Percentiles rank a stretch among this genome's conserved stretches.
Evolutionary conservation across 2,113 vertebrate species (phyloP).

Genomic region (Sorex fumeus): DNA sequence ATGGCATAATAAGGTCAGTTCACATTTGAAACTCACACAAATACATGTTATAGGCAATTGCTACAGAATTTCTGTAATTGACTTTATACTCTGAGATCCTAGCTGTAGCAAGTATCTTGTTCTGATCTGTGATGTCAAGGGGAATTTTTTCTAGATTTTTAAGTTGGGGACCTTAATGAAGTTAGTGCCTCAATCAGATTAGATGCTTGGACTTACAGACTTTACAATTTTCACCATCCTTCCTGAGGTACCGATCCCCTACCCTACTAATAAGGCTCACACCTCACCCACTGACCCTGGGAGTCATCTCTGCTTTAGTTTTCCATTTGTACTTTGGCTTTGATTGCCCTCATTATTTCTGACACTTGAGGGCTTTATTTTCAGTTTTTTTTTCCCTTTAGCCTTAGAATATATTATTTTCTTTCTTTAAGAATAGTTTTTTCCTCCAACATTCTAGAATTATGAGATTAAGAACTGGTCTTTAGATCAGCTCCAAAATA

Average conservation of each 20-base stretch:
- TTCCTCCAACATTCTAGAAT: neutral
- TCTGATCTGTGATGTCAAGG: neutral
- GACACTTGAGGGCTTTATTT: neutral
- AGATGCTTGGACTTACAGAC: neutral
- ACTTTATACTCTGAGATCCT: neutral
- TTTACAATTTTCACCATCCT: neutral
- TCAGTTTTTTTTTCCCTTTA: neutral
- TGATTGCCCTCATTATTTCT: neutral
- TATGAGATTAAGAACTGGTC: neutral
- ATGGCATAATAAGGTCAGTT: neutral
- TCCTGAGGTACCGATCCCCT: neutral
- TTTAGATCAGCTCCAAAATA: neutral
- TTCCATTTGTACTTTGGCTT: neutral
- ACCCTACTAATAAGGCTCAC: neutral
- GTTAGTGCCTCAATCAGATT: neutral
- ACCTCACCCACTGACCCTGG: neutral
- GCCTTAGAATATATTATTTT: neutral
- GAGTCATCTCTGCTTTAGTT: neutral
- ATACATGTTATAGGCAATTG: neutral
- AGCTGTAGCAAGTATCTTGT: neutral
- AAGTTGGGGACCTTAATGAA: neutral
- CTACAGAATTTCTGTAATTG: neutral
- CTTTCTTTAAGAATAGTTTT: neutral
- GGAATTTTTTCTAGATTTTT: neutral
- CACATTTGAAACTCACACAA: constrained; percentile 15